Percentiles rank a stretch among this genome's conserved stretches.
Evolutionary conservation across 2,797 vertebrate genomes (phyloP).

Genomic region (Sebastes hopkinsi): DNA sequence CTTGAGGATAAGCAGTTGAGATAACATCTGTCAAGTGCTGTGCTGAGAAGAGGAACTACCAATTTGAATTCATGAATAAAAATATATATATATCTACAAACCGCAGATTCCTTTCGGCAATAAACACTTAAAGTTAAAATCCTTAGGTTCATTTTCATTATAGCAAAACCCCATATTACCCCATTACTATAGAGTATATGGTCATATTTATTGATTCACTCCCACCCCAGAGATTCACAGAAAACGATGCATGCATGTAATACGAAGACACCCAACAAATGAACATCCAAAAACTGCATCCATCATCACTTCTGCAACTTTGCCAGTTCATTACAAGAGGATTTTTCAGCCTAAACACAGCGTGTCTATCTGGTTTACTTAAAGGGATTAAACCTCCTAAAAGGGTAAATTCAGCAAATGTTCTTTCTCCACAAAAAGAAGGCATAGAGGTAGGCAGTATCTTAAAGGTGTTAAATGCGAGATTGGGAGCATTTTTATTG

Average conservation of each 20-base stretch:
- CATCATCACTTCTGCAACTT: neutral
- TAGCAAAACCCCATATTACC: neutral
- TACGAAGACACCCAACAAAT: neutral
- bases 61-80: neutral
- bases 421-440: neutral
- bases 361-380: neutral
- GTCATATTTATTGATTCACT: no score
- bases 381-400: neutral
- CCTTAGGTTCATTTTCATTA: neutral
- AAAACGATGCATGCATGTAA: neutral
- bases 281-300: neutral
- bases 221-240: neutral
- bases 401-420: no score
- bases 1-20: neutral
- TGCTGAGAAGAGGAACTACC: neutral
- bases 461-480: no score
- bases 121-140: no score
- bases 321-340: neutral
- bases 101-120: no score
- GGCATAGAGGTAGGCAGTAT: no score
- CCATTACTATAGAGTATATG: no score
- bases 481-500: no score
- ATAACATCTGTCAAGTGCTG: slow-evolving; percentile 5
- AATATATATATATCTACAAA: neutral
- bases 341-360: neutral